These are phyloP conservation scores for Pterocles burchelli DNA, from an alignment of 2,113 vertebrate genomes.

Conservation along the genomic window DNA sequence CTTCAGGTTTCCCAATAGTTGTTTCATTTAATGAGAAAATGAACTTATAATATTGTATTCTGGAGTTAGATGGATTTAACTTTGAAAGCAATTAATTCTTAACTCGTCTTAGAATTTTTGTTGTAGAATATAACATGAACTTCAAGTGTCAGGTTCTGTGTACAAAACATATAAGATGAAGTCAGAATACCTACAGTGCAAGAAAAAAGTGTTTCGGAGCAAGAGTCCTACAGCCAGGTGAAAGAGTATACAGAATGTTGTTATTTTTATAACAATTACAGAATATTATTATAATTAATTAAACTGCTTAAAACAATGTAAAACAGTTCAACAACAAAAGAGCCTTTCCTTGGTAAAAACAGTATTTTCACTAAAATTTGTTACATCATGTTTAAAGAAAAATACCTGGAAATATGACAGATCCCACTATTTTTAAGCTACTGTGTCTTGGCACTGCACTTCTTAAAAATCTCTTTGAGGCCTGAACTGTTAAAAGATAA, in stretches of 20 bases:
- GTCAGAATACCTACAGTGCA: background rate
- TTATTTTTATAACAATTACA: background rate
- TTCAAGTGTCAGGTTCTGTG: background rate
- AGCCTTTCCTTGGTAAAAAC: background rate
- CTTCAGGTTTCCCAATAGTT: background rate
- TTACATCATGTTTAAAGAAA: background rate
- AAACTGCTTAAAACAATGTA: background rate
- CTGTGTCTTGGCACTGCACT: background rate
- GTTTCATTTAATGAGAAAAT: background rate
- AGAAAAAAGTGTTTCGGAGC: background rate
- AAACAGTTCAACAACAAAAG: background rate
- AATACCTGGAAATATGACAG: conserved; percentile 46
- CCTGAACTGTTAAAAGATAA: conserved; percentile 34
- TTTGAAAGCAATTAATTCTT: background rate
- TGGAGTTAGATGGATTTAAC: background rate
- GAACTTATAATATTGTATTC: background rate
- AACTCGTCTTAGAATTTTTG: background rate
- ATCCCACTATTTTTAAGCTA: conserved; percentile 62
- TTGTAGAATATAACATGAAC: background rate
- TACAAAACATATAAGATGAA: background rate
- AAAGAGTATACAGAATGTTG: accelerated
- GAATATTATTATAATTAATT: background rate
- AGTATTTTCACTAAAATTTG: background rate
- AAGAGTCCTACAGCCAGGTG: background rate
- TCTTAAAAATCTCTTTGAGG: conserved; percentile 27